phyloP scores from a whole-genome alignment of 2,797 vertebrate species.

The Carapus acus region DNA sequence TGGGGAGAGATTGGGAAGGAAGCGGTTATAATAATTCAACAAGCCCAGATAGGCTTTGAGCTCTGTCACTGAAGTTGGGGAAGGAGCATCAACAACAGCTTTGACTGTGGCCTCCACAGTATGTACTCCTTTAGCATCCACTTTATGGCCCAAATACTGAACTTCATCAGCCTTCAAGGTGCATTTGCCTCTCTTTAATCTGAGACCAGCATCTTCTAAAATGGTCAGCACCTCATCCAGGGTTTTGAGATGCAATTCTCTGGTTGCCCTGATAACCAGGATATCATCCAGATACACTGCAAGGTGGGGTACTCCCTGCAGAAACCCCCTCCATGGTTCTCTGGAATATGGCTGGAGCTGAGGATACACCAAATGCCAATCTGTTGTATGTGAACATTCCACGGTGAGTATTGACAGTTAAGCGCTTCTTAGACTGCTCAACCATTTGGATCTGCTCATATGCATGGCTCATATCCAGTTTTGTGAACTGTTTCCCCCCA shows the following conservation, averaged over 20 bases:
- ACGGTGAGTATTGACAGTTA: background rate
- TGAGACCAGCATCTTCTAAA: background rate
- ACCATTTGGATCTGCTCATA: background rate
- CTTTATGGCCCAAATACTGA: background rate
- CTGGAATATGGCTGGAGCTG: background rate
- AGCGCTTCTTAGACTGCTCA: background rate
- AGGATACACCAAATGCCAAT: slow-evolving; percentile 1
- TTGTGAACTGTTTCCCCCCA: background rate
- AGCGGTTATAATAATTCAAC: background rate
- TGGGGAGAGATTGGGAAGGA: background rate
- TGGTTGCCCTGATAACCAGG: background rate
- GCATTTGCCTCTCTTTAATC: background rate
- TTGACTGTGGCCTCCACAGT: background rate
- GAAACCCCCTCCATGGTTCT: slow-evolving; percentile 1
- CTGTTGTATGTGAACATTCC: slow-evolving; percentile 3
- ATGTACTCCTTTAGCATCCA: background rate
- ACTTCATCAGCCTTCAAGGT: background rate
- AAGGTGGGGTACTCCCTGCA: background rate
- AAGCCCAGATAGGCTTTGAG: background rate
- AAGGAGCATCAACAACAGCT: slow-evolving; percentile 1
- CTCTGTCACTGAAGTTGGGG: slow-evolving; percentile 1
- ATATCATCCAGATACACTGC: slow-evolving; percentile 8
- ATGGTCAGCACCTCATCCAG: background rate
- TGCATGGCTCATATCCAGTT: slow-evolving; percentile 2
- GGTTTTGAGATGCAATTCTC: background rate